These are phyloP conservation scores for Mycteria americana DNA, from an alignment of 2,797 vertebrate species.

Conservation along the genomic window DNA sequence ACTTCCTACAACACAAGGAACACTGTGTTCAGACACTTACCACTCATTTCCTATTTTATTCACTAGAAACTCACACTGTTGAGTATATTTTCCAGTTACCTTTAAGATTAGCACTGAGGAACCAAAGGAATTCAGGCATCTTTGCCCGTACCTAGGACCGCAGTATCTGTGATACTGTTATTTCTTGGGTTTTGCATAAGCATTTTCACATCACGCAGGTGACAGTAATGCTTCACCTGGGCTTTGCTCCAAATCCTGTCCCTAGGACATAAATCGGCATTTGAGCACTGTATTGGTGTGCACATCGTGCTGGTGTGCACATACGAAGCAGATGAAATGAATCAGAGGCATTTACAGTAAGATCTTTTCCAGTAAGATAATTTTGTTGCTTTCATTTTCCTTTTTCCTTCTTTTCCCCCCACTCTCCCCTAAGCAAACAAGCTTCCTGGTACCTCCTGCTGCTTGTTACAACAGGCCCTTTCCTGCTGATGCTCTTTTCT, in stretches of 20 bases:
- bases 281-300: rapidly evolving
- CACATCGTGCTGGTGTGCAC: not conserved
- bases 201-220: rapidly evolving
- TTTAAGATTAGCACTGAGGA: not conserved
- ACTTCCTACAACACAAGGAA: not conserved
- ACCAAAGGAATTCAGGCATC: not conserved
- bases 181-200: not conserved
- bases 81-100: not conserved
- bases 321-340: not conserved
- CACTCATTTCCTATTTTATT: not conserved
- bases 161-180: not conserved
- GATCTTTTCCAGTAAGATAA: not conserved
- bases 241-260: not conserved
- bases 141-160: rapidly evolving
- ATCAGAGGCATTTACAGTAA: not conserved
- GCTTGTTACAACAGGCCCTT: not conserved
- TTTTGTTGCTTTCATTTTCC: not conserved
- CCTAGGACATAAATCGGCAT: not conserved
- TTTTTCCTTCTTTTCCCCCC: not conserved
- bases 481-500: not conserved
- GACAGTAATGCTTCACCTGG: not conserved
- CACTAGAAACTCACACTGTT: rapidly evolving
- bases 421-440: not conserved
- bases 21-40: rapidly evolving
- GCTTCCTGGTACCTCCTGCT: not conserved